Evolutionary conservation across 2,797 vertebrate genomes (phyloP).

Genomic region (Chelonia mydas): DNA sequence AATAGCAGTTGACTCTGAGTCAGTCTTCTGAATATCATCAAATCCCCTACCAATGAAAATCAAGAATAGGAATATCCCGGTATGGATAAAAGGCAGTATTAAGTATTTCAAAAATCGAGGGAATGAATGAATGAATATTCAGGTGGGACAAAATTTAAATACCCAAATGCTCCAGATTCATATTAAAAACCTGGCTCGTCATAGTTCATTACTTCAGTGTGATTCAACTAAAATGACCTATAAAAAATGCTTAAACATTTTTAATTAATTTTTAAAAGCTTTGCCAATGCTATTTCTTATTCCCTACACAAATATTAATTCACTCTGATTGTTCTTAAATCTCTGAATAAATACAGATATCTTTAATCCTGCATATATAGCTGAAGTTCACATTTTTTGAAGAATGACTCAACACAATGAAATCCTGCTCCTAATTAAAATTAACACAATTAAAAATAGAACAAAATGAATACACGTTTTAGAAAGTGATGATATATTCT

Average conservation of each 20-base stretch:
- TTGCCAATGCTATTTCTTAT: slow-evolving; percentile 26
- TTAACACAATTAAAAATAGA: slow-evolving; percentile 59
- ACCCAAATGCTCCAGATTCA: neutral
- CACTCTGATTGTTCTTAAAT: slow-evolving; percentile 56
- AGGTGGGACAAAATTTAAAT: neutral
- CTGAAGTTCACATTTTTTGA: slow-evolving; percentile 58
- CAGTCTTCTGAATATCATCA: neutral
- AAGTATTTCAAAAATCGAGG: neutral
- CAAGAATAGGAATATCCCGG: neutral
- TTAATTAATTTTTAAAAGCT: slow-evolving; percentile 75
- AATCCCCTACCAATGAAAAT: neutral
- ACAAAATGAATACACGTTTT: slow-evolving; percentile 55
- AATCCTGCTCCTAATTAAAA: slow-evolving; percentile 72
- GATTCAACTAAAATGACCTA: slow-evolving; percentile 65
- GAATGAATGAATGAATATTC: neutral
- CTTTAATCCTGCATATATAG: slow-evolving; percentile 52
- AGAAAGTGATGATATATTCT: slow-evolving; percentile 2
- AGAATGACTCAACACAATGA: slow-evolving; percentile 43
- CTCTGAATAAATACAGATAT: slow-evolving; percentile 58
- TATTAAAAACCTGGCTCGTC: slow-evolving; percentile 16
- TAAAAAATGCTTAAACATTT: slow-evolving; percentile 61
- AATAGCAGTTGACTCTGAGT: neutral
- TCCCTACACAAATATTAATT: slow-evolving; percentile 63
- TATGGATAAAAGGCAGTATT: neutral
- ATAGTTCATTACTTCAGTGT: slow-evolving; percentile 58